Conservation (phyloP, 2,113 vertebrate genomes). For the Siniperca knerii region DNA sequence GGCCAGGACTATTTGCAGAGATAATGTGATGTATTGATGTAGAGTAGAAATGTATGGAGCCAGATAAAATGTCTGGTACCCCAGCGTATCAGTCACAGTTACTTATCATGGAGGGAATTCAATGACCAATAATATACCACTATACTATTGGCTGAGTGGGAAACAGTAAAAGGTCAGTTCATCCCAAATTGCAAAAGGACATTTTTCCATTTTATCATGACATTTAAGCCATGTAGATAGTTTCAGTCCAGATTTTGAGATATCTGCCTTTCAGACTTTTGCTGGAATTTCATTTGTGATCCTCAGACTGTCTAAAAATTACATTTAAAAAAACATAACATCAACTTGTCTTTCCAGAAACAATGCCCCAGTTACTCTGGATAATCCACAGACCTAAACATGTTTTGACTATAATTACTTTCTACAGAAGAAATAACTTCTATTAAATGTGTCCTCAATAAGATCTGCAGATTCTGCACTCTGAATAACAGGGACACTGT, state of each 20-base stretch:
- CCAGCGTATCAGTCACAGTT: neutral
- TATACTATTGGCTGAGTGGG: neutral
- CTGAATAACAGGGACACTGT: neutral
- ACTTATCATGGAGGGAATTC: neutral
- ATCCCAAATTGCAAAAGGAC: neutral
- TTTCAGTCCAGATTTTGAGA: neutral
- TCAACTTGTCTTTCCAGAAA: too few relatives aligned
- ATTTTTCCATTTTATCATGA: neutral
- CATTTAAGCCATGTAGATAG: neutral
- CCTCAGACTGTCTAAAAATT: neutral
- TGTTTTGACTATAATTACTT: neutral
- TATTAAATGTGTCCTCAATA: neutral
- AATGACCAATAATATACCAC: neutral
- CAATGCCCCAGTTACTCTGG: neutral
- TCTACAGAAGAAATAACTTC: neutral
- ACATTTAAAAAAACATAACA: too few relatives aligned
- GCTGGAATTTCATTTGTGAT: too few relatives aligned
- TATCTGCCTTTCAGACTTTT: too few relatives aligned
- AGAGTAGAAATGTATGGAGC: neutral
- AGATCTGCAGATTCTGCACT: neutral
- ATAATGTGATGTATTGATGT: conserved; percentile 9
- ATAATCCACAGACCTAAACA: neutral
- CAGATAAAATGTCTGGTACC: neutral
- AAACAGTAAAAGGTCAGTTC: neutral
- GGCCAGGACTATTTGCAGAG: neutral